Conservation (phyloP, 2,888 invertebrate species). For the Diploptera punctata region DNA sequence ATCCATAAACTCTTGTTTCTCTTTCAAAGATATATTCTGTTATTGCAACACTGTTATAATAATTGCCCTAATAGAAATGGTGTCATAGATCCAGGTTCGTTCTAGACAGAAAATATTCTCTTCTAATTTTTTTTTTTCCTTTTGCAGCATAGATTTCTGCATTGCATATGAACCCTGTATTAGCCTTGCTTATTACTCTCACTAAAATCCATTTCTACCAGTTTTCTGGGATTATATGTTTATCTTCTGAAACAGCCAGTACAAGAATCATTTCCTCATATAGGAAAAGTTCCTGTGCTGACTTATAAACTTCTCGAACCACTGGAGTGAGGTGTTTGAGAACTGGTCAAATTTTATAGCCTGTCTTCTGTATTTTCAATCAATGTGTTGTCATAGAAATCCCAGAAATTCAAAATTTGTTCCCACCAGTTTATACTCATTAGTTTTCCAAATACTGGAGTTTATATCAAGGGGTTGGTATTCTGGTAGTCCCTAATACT, state of each 20-base stretch:
- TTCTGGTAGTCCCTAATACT: too few species aligned
- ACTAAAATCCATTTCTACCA: neutral
- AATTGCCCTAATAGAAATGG: too few species aligned
- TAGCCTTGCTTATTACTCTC: conserved; percentile 2
- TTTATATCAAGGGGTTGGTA: too few species aligned
- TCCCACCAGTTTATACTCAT: too few species aligned
- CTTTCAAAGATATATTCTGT: neutral
- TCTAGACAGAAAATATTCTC: neutral
- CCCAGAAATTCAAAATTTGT: too few species aligned
- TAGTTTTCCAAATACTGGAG: too few species aligned
- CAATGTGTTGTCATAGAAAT: too few species aligned
- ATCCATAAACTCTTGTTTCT: neutral
- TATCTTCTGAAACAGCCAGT: neutral
- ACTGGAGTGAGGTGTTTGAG: too few species aligned
- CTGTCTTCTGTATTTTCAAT: too few species aligned
- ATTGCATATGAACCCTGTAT: neutral
- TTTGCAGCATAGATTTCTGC: neutral
- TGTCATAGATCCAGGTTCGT: neutral
- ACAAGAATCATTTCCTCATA: neutral
- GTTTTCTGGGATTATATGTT: neutral
- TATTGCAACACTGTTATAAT: too few species aligned
- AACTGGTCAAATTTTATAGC: too few species aligned
- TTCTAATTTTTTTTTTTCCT: neutral
- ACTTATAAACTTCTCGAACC: too few species aligned
- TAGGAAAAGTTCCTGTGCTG: neutral